These are phyloP conservation scores for Diaphora mendica DNA, from an alignment of 2,888 invertebrate genomes.

Conservation along the genomic window DNA sequence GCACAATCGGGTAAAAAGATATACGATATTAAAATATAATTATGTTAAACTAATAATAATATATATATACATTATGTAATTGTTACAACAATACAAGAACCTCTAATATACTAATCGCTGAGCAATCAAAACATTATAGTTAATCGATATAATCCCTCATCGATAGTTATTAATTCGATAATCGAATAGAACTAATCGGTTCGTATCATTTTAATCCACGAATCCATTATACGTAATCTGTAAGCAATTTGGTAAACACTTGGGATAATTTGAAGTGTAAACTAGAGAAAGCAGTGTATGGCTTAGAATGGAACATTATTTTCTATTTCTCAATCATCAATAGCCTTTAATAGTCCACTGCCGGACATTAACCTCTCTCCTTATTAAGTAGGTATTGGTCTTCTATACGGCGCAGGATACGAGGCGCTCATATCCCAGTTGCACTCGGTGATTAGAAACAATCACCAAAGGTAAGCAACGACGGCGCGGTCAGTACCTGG, in stretches of 20 bases:
- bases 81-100: background rate
- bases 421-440: no score
- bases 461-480: no score
- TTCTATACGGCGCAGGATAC: no score
- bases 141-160: constrained; percentile 40
- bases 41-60: background rate
- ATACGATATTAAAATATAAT: background rate
- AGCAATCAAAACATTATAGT: constrained; percentile 23
- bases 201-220: constrained; percentile 18
- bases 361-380: no score
- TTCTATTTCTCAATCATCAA: no score
- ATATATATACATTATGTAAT: background rate
- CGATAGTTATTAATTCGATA: constrained; percentile 16
- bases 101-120: background rate
- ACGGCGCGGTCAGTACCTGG: no score
- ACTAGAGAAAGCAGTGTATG: no score
- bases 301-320: background rate
- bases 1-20: no score
- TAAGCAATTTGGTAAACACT: constrained; percentile 18
- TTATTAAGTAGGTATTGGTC: no score
- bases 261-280: background rate
- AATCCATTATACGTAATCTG: constrained; percentile 24
- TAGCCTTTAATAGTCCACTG: no score
- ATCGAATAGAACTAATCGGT: constrained; percentile 22
- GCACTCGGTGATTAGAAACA: no score